Percentiles rank a stretch among this genome's conserved stretches.
These are phyloP conservation scores for Apis mellifera DNA, from an alignment of 1,140 invertebrate genomes.

Conservation along the genomic window DNA sequence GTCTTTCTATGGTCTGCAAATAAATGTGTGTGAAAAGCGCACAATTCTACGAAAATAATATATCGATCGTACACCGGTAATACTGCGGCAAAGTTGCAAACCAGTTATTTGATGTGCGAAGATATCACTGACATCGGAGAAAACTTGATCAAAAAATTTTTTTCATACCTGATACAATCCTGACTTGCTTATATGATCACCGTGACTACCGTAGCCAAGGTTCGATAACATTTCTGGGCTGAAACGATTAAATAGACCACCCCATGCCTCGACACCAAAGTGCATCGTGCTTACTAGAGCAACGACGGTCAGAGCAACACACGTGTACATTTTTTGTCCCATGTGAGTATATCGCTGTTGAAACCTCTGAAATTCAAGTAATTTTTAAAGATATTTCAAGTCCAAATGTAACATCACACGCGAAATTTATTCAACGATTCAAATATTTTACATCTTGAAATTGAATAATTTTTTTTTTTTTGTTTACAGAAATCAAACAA, in stretches of 20 bases:
- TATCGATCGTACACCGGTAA: slow-evolving; percentile 37
- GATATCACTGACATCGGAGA: too few species aligned
- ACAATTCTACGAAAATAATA: slow-evolving; percentile 22
- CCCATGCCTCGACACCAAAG: slow-evolving; percentile 85
- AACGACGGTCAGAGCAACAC: slow-evolving; percentile 72
- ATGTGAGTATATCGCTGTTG: slow-evolving; percentile 1
- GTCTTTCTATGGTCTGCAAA: neutral
- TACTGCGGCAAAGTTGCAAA: slow-evolving; percentile 39
- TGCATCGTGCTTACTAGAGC: slow-evolving; percentile 71
- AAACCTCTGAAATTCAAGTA: slow-evolving; percentile 39
- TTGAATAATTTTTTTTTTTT: neutral
- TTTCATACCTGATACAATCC: slow-evolving; percentile 82
- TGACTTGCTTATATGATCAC: slow-evolving; percentile 80
- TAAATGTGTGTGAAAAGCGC: neutral
- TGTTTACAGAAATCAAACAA: too few species aligned
- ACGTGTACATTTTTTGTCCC: slow-evolving; percentile 64
- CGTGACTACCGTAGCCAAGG: slow-evolving; percentile 87
- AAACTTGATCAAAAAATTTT: neutral
- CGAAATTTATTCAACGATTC: neutral
- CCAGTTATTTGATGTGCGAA: neutral
- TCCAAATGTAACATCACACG: neutral
- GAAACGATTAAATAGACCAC: slow-evolving; percentile 91
- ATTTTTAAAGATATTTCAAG: neutral
- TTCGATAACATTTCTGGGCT: slow-evolving; percentile 92
- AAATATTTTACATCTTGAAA: neutral